Conservation (phyloP, 2,113 vertebrate species). For the Tupaia tana region DNA sequence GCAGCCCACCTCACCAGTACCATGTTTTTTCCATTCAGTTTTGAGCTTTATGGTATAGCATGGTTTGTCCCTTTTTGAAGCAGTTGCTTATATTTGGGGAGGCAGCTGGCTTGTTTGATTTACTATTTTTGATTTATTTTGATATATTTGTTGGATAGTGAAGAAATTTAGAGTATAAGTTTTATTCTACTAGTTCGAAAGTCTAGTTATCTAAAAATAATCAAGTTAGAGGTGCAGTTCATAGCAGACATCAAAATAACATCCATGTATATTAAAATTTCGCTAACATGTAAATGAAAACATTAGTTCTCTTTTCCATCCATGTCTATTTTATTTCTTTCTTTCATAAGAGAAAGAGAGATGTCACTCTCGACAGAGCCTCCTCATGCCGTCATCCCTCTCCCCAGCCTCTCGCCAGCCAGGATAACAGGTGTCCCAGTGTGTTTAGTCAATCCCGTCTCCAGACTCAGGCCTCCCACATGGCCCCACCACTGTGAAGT, state of each 20-base stretch:
- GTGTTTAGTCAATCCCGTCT: too few relatives aligned
- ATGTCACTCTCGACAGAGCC: too few relatives aligned
- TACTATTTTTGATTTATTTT: conserved; percentile 27
- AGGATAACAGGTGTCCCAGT: too few relatives aligned
- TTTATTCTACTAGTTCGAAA: neutral
- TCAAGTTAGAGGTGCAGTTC: neutral
- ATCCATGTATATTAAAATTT: neutral
- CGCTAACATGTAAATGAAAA: neutral
- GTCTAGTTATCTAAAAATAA: neutral
- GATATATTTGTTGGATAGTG: neutral
- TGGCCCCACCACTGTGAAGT: too few relatives aligned
- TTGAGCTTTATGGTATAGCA: neutral
- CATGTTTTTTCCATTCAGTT: neutral
- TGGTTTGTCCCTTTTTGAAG: neutral
- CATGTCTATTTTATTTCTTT: too few relatives aligned
- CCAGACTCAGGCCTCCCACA: too few relatives aligned
- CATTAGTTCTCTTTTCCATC: too few relatives aligned
- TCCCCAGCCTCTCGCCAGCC: too few relatives aligned
- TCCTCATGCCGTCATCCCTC: too few relatives aligned
- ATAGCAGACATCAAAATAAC: neutral
- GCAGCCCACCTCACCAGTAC: neutral
- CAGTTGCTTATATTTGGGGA: neutral
- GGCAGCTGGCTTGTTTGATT: neutral
- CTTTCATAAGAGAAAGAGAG: too few relatives aligned
- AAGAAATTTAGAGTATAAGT: neutral